A percentile compares a stretch with the other conserved stretches of the same genome.
These are phyloP conservation scores for Drosophila mayaguana DNA, from an alignment of 2,888 invertebrate species.

Conservation along the genomic window DNA sequence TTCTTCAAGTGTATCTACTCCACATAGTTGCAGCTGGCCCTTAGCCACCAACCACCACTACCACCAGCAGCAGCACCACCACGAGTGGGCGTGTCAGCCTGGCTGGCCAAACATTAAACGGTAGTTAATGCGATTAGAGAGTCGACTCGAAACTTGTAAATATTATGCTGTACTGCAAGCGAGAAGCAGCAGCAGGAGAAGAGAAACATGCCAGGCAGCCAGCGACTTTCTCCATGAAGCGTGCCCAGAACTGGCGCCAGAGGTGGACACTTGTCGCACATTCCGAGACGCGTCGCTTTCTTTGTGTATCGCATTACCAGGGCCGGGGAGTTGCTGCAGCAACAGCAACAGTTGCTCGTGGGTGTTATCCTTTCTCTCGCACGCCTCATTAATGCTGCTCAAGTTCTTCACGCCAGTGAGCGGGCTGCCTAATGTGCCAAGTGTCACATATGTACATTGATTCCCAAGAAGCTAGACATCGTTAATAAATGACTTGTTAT, in stretches of 20 bases:
- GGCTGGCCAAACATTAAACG: constrained; percentile 72
- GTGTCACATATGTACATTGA: constrained; percentile 16
- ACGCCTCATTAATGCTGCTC: constrained; percentile 73
- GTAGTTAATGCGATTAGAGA: constrained; percentile 72
- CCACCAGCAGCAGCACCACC: too few relatives aligned
- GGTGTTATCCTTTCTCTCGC: constrained; percentile 50
- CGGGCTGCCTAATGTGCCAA: constrained; percentile 55
- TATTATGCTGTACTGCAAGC: constrained; percentile 44
- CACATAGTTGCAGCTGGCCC: constrained; percentile 17
- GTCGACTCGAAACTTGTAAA: constrained; percentile 52
- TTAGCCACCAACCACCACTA: not conserved
- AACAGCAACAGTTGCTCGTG: constrained; percentile 26
- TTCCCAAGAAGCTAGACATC: constrained; percentile 28
- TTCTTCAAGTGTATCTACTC: not conserved
- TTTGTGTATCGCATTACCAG: constrained; percentile 66
- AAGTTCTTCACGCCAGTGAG: constrained; percentile 70
- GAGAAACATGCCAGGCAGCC: constrained; percentile 16
- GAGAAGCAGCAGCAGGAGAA: too few relatives aligned
- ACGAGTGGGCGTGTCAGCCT: constrained; percentile 47
- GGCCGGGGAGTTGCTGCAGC: constrained; percentile 21
- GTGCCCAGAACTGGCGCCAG: constrained; percentile 71
- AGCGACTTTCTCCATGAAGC: constrained; percentile 58
- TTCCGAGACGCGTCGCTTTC: constrained; percentile 70
- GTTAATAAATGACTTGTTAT: constrained; percentile 26
- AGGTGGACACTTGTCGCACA: constrained; percentile 77